Percentiles rank a stretch among this genome's conserved stretches.
Conservation (phyloP, 2,888 invertebrate genomes). For the Oegoconia quadripuncta region DNA sequence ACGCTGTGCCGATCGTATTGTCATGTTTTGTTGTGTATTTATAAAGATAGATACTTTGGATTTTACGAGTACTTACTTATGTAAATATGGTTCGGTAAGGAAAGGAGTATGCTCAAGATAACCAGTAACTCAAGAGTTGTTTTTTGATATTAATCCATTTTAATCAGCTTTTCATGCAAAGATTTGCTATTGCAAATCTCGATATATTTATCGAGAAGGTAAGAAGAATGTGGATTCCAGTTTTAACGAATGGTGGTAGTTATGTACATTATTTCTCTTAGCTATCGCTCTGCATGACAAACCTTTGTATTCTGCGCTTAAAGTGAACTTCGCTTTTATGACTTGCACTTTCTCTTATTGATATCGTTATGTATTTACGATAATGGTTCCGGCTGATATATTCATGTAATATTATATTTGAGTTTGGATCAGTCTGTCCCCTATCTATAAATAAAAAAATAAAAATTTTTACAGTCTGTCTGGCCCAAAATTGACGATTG, state of each 20-base stretch:
- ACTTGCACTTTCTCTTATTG: conserved; percentile 4
- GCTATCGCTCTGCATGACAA: conserved; percentile 46
- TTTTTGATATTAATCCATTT: neutral
- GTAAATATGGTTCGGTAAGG: neutral
- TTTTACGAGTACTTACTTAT: too few species aligned
- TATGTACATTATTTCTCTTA: conserved; percentile 23
- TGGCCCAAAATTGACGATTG: too few species aligned
- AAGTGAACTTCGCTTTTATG: conserved; percentile 31
- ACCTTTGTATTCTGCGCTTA: conserved; percentile 38
- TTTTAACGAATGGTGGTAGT: conserved; percentile 15
- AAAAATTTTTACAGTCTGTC: neutral
- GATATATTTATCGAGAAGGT: neutral
- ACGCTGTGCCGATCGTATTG: too few species aligned
- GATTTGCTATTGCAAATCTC: neutral
- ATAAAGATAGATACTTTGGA: too few species aligned
- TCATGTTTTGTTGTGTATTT: neutral
- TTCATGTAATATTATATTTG: conserved; percentile 3
- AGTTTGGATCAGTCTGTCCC: conserved; percentile 32
- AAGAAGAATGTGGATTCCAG: conserved; percentile 1
- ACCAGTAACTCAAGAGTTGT: neutral
- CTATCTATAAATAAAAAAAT: neutral
- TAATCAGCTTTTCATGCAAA: neutral
- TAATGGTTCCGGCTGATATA: conserved; percentile 3
- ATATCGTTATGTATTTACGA: neutral
- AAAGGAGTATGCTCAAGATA: too few species aligned